A percentile compares a stretch with the other conserved stretches of the same genome.
phyloP scores from a whole-genome alignment of 2,888 invertebrate genomes.

The Pammene aurita region DNA sequence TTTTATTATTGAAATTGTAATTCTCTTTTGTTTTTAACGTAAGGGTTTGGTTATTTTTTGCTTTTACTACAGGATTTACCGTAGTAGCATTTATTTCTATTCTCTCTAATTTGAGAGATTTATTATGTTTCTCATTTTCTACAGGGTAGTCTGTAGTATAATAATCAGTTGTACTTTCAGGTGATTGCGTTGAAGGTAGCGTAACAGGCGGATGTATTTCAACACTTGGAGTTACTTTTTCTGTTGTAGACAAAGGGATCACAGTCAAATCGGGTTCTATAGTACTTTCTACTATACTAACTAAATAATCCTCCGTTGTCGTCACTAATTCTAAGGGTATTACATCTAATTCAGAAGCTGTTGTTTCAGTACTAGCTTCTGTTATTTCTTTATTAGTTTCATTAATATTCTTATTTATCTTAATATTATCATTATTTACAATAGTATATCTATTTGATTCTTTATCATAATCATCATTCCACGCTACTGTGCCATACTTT shows the following conservation, averaged over 20 bases:
- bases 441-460: slow-evolving; percentile 70
- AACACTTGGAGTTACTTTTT: slow-evolving; percentile 53
- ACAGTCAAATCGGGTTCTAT: slow-evolving; percentile 70
- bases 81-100: slow-evolving; percentile 25
- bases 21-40: slow-evolving; percentile 1
- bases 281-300: slow-evolving; percentile 66
- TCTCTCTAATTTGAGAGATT: slow-evolving; percentile 19
- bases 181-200: slow-evolving; percentile 60
- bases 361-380: slow-evolving; percentile 48
- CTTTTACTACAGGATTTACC: slow-evolving; percentile 47
- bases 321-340: slow-evolving; percentile 74
- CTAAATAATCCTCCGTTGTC: slow-evolving; percentile 66
- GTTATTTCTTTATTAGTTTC: slow-evolving; percentile 41
- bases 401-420: slow-evolving; percentile 44
- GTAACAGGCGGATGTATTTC: slow-evolving; percentile 63
- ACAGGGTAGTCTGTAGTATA: slow-evolving; percentile 46
- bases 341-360: slow-evolving; percentile 63
- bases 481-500: slow-evolving; percentile 63
- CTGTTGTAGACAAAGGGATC: slow-evolving; percentile 68
- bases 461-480: slow-evolving; percentile 64
- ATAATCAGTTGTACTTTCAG: slow-evolving; percentile 46
- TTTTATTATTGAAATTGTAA: background rate
- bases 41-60: slow-evolving; percentile 32
- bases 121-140: slow-evolving; percentile 43
- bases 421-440: slow-evolving; percentile 53